phyloP scores from a whole-genome alignment of 1,140 invertebrate species.

The Mercenaria mercenaria region DNA sequence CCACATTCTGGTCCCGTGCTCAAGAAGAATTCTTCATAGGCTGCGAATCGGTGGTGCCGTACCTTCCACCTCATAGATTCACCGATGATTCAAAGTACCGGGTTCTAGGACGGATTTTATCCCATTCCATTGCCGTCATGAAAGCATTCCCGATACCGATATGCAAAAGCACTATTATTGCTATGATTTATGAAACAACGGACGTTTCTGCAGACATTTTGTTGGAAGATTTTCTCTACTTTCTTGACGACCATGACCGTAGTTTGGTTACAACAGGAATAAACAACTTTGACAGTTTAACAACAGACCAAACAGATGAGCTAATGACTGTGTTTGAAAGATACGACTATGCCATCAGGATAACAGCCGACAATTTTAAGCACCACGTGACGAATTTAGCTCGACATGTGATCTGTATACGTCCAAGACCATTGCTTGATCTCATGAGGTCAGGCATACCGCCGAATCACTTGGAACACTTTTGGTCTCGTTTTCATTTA shows the following conservation, averaged over 20 bases:
- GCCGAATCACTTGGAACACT: not conserved
- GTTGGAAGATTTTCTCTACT: constrained; percentile 33
- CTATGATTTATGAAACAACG: constrained; percentile 39
- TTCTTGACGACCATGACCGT: constrained; percentile 11
- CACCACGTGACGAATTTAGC: constrained; percentile 24
- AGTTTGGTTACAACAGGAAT: not conserved
- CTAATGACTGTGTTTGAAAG: constrained; percentile 22
- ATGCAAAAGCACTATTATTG: constrained; percentile 39
- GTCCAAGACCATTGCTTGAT: constrained; percentile 30
- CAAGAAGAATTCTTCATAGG: constrained; percentile 29
- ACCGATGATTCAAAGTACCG: not conserved
- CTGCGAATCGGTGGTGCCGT: constrained; percentile 15
- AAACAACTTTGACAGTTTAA: not conserved
- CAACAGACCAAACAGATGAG: not conserved
- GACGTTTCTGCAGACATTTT: constrained; percentile 7
- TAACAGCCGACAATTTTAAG: constrained; percentile 11
- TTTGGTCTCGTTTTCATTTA: constrained; percentile 17
- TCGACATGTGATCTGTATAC: constrained; percentile 11
- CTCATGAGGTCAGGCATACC: constrained; percentile 44
- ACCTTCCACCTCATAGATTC: constrained; percentile 20
- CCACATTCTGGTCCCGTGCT: constrained; percentile 26
- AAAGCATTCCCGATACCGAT: constrained; percentile 20
- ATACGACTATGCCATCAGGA: constrained; percentile 6
- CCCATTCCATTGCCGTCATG: constrained; percentile 30
- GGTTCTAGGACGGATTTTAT: constrained; percentile 45